A percentile compares a stretch with the other conserved stretches of the same genome.
phyloP scores from a whole-genome alignment of 2,888 invertebrate species.

The Cheiracanthium punctorium region DNA sequence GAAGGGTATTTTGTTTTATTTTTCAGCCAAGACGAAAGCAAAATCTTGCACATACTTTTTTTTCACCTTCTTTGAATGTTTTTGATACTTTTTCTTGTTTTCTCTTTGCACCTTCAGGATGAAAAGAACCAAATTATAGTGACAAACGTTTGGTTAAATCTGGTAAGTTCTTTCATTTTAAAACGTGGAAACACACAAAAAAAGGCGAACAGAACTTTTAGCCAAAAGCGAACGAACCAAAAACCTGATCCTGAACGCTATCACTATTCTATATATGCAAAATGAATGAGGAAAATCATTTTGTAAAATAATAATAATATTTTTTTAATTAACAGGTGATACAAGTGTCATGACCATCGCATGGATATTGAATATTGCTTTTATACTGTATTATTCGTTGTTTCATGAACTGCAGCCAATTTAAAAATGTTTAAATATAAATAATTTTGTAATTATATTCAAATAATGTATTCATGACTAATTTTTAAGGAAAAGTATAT shows the following conservation, averaged over 20 bases:
- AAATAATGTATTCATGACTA: no score
- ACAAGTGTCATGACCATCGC: no score
- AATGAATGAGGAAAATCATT: slow-evolving; percentile 50
- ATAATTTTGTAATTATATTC: no score
- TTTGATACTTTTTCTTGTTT: slow-evolving; percentile 70
- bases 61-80: slow-evolving; percentile 61
- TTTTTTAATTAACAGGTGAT: no score
- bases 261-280: slow-evolving; percentile 53
- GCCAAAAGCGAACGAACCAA: slow-evolving; percentile 54
- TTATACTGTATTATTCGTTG: no score
- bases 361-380: no score
- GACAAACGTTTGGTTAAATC: slow-evolving; percentile 98
- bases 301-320: background rate
- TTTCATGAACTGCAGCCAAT: no score
- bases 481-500: no score
- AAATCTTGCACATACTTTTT: slow-evolving; percentile 50
- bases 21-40: slow-evolving; percentile 51
- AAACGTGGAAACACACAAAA: slow-evolving; percentile 61
- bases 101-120: slow-evolving; percentile 83
- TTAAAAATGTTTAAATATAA: no score
- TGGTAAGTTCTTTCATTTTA: slow-evolving; percentile 85
- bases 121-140: slow-evolving; percentile 99
- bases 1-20: slow-evolving; percentile 53
- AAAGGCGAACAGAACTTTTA: slow-evolving; percentile 57
- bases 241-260: slow-evolving; percentile 55